phyloP scores from a whole-genome alignment of 2,888 invertebrate species.

The Chromoteleia sp. region DNA sequence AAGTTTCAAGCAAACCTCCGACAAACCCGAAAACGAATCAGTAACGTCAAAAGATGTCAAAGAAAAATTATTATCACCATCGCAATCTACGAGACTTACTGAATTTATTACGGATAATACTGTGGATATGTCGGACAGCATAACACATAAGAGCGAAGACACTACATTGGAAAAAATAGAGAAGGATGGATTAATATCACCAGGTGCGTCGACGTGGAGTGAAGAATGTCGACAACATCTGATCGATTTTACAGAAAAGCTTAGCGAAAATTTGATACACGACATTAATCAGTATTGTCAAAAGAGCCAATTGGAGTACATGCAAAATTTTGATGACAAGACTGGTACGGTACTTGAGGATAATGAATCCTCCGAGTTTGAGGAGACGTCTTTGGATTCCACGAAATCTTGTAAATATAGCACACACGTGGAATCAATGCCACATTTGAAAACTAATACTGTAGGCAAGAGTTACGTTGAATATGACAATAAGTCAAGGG shows the following conservation, averaged over 20 bases:
- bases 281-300: constrained; percentile 88
- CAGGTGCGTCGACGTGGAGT: constrained; percentile 85
- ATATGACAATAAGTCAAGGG: constrained; percentile 73
- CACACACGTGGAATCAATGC: constrained; percentile 73
- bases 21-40: constrained; percentile 19
- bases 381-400: constrained; percentile 45
- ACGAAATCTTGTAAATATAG: constrained; percentile 73
- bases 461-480: constrained; percentile 70
- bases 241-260: constrained; percentile 92
- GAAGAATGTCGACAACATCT: constrained; percentile 89
- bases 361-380: constrained; percentile 48
- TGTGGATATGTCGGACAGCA: background rate
- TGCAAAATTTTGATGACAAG: constrained; percentile 57
- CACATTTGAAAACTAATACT: constrained; percentile 71
- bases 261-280: constrained; percentile 91
- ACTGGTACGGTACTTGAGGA: constrained; percentile 23
- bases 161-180: constrained; percentile 21
- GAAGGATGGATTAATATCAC: constrained; percentile 54
- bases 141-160: constrained; percentile 9
- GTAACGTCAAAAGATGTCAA: constrained; percentile 16
- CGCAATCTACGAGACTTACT: background rate
- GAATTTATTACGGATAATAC: background rate
- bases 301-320: constrained; percentile 80
- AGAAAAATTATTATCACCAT: background rate
- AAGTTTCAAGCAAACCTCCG: constrained; percentile 7